Percentiles rank a stretch among this genome's conserved stretches.
Conservation (phyloP, 2,113 vertebrate genomes). For the Mus musculus region DNA sequence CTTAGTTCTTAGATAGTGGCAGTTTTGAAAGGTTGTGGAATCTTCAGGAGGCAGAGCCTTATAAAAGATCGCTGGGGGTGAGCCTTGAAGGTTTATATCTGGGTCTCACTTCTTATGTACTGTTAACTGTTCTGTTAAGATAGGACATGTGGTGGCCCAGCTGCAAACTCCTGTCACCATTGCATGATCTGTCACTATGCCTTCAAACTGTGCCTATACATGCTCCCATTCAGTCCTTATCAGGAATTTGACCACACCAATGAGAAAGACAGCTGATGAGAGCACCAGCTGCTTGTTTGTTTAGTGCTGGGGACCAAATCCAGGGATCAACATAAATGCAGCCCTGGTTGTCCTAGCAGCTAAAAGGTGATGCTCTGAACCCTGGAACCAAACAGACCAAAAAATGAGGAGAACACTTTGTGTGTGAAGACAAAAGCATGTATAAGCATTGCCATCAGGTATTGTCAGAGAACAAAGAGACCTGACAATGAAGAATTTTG, state of each 20-base stretch:
- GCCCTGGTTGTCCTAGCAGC: too few species aligned
- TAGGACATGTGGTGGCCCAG: not conserved
- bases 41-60: not conserved
- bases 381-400: not conserved
- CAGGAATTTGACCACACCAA: not conserved
- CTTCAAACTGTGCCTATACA: not conserved
- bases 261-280: not conserved
- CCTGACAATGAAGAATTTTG: not conserved
- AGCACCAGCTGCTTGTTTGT: not conserved
- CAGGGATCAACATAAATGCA: not conserved
- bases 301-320: not conserved
- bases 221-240: not conserved
- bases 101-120: not conserved
- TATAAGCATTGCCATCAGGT: not conserved
- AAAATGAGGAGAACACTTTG: not conserved
- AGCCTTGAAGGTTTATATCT: not conserved
- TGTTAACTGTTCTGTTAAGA: not conserved
- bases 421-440: not conserved
- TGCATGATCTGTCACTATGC: not conserved
- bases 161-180: too few species aligned
- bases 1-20: not conserved
- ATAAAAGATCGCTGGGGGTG: too few species aligned
- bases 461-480: not conserved
- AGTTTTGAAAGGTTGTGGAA: not conserved
- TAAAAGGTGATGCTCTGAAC: not conserved